Evolutionary conservation across 2,797 vertebrate species (phyloP), one percentile per base, ranked within the genome.

Genomic region (Oophaga sylvatica): DNA sequence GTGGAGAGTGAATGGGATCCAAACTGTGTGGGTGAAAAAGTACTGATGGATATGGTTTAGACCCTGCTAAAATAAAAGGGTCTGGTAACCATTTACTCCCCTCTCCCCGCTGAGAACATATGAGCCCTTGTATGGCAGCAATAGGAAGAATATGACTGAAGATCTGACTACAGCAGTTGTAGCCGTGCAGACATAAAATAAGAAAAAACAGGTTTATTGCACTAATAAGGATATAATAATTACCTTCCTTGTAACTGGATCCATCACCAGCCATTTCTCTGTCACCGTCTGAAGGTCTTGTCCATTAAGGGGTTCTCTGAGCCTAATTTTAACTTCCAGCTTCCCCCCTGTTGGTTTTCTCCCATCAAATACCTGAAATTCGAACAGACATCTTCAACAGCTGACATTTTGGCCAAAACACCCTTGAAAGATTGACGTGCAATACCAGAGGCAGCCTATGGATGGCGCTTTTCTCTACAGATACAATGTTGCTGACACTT

Each of bases 251-350:
- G 84, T 90, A 81, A 78, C 86, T 88, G 93, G 93, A 83, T 97
- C 97, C 57, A 99, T 95, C 73, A 98, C 94, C 92, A 99, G 95
- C 98, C 97, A 99, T 90, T 97, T 97, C 91, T 98, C 97, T 0
- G 96, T 96, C 91, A 96, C 92, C 17, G 90, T 95, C 92, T 98
- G 97, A 88, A 96, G 81, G 85, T 99, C 98, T 92, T 98, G 97
- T 41, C 97, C 96, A 8, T 93, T 96, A 90, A 99, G 94, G 70
- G 98, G 98, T 93, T 99, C 98, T 92, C 98, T 95, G 90, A 99
- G 96, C 75, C 96, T 95, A 77, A 97, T 95, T 92, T 95, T 97
- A n/a, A 99, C 96, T 88, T 99, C 98, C 59, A 99, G 92, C 45
- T 97, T 97, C 31, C 98, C 97, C 53, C 98, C 98, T 0, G 97